A percentile compares a stretch with the other conserved stretches of the same genome.
These are phyloP conservation scores for Zaprionus obscuricornis DNA, from an alignment of 2,888 invertebrate genomes.

Conservation along the genomic window DNA sequence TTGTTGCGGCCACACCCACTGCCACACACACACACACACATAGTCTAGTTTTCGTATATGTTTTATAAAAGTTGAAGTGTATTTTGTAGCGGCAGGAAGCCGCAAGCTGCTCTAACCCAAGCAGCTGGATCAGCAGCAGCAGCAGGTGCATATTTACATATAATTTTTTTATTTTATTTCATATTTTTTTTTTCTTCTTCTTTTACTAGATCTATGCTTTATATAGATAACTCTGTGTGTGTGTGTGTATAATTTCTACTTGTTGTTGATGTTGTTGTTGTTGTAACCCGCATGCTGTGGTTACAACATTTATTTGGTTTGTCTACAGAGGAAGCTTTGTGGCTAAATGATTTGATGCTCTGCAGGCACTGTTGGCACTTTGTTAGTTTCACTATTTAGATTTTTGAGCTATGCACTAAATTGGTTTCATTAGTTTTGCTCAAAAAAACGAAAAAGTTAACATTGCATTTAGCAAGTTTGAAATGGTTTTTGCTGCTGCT, in stretches of 20 bases:
- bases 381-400: conserved; percentile 41
- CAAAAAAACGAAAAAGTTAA: conserved; percentile 36
- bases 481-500: conserved; percentile 32
- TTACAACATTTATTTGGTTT: conserved; percentile 17
- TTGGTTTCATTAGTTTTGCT: conserved; percentile 71
- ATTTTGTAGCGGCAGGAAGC: conserved; percentile 35
- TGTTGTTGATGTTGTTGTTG: background rate
- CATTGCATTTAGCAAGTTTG: conserved; percentile 43
- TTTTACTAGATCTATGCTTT: background rate
- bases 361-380: too few relatives aligned
- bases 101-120: conserved; percentile 8
- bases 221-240: background rate
- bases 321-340: conserved; percentile 41
- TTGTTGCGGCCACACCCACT: conserved; percentile 55
- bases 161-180: too few relatives aligned
- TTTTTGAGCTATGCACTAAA: conserved; percentile 69
- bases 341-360: conserved; percentile 70
- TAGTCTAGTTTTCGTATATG: conserved; percentile 16
- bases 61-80: conserved; percentile 62
- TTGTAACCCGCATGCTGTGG: conserved; percentile 39
- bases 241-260: conserved; percentile 44
- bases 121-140: conserved; percentile 40
- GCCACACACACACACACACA: conserved; percentile 15
- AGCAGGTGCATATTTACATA: conserved; percentile 76
- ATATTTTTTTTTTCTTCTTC: background rate